A percentile compares a stretch with the other conserved stretches of the same genome.
Conservation (phyloP, 2,888 invertebrate genomes). For the Gastrophysa polygoni region DNA sequence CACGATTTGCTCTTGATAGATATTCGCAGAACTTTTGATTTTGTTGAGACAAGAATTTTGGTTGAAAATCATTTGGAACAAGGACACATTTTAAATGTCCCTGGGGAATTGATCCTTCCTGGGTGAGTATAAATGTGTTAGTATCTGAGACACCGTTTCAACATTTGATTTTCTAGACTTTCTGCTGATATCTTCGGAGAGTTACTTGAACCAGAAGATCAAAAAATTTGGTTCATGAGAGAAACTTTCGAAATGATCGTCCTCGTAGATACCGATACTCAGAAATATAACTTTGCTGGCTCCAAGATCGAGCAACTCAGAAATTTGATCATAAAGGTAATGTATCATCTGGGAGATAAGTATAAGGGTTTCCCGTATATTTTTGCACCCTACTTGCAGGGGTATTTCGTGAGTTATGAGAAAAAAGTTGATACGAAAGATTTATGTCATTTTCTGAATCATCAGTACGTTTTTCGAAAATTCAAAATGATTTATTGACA, state of each 20-base stretch:
- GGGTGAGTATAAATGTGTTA: slow-evolving; percentile 22
- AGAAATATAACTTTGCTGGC: slow-evolving; percentile 62
- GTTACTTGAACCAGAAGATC: slow-evolving; percentile 62
- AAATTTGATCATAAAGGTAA: slow-evolving; percentile 63
- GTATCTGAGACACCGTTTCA: neutral
- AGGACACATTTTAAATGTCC: slow-evolving; percentile 38
- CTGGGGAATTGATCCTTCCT: slow-evolving; percentile 33
- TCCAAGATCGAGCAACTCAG: slow-evolving; percentile 63
- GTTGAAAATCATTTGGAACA: slow-evolving; percentile 12
- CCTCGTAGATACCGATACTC: slow-evolving; percentile 74
- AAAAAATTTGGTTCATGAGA: slow-evolving; percentile 69
- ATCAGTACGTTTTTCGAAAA: too few species aligned
- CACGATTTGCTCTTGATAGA: slow-evolving; percentile 76
- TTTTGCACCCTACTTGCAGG: too few species aligned
- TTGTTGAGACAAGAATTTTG: slow-evolving; percentile 46
- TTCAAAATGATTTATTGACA: too few species aligned
- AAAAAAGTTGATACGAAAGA: too few species aligned
- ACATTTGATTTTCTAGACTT: slow-evolving; percentile 60
- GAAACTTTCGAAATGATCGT: slow-evolving; percentile 73
- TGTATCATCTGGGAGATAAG: too few species aligned
- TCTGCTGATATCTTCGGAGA: slow-evolving; percentile 69
- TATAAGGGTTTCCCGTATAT: too few species aligned
- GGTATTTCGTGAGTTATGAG: too few species aligned
- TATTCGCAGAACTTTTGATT: slow-evolving; percentile 70
- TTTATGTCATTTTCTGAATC: too few species aligned